Evolutionary conservation across 2,888 invertebrate genomes (phyloP).

Genomic region (Protonemura montana): DNA sequence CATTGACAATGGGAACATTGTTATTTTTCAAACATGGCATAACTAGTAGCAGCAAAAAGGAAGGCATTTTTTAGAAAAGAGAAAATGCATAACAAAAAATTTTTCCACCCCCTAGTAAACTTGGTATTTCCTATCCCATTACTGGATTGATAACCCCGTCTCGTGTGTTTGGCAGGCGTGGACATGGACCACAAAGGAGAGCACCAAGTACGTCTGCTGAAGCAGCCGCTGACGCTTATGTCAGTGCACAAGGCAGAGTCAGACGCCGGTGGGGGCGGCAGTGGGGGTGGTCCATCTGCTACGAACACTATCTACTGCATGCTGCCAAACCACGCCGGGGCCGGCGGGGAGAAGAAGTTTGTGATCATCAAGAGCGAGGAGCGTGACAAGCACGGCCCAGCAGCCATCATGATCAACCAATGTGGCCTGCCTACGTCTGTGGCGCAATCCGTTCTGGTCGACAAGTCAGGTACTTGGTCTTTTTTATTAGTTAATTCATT

Average conservation of each 20-base stretch:
- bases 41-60: too few species aligned
- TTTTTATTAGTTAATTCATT: too few species aligned
- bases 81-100: too few species aligned
- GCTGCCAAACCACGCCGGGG: constrained; percentile 28
- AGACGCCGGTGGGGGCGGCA: background rate
- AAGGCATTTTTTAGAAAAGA: too few species aligned
- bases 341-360: constrained; percentile 66
- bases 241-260: constrained; percentile 41
- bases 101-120: too few species aligned
- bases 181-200: constrained; percentile 19
- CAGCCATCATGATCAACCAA: constrained; percentile 56
- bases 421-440: constrained; percentile 51
- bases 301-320: background rate
- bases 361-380: constrained; percentile 72
- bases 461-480: constrained; percentile 30
- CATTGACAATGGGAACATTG: too few species aligned
- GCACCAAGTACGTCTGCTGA: constrained; percentile 43
- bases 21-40: too few species aligned
- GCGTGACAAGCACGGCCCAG: constrained; percentile 52
- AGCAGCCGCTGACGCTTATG: constrained; percentile 45
- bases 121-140: too few species aligned
- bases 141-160: too few species aligned
- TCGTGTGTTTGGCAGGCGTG: too few species aligned
- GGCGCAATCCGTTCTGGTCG: constrained; percentile 44
- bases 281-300: background rate